A percentile compares a stretch with the other conserved stretches of the same genome.
phyloP scores from a whole-genome alignment of 92 coral and sea anemone species.

The Epizoanthus ramosus region DNA sequence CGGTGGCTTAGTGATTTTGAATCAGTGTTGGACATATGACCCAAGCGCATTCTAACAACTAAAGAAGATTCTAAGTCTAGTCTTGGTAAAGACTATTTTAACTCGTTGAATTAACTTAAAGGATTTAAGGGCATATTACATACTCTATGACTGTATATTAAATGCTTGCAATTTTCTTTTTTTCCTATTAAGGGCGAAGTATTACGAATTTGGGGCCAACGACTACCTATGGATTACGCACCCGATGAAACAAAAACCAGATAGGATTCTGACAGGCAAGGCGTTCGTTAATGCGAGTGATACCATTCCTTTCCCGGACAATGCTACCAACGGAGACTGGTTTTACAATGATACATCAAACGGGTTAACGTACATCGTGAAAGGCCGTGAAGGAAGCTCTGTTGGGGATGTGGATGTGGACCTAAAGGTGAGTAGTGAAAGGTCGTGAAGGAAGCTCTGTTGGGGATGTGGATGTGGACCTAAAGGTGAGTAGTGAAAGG shows the following conservation, averaged over 20 bases:
- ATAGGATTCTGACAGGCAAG: conserved; percentile 64
- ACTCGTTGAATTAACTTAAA: too few relatives aligned
- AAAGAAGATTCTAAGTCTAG: too few relatives aligned
- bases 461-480: conserved; percentile 42
- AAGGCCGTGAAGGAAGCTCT: conserved; percentile 51
- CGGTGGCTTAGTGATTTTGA: too few relatives aligned
- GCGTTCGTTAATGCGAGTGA: conserved; percentile 66
- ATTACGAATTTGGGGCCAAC: conserved; percentile 73
- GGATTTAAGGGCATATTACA: background rate
- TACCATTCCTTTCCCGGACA: conserved; percentile 62
- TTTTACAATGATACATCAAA: conserved; percentile 60
- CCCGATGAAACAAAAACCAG: conserved; percentile 81
- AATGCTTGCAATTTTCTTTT: background rate
- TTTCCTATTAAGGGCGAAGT: conserved; percentile 47
- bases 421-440: conserved; percentile 62
- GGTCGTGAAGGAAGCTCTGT: conserved; percentile 51
- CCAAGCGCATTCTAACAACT: too few relatives aligned
- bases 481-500: conserved; percentile 74
- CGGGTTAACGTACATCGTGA: conserved; percentile 78
- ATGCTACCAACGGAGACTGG: conserved; percentile 88
- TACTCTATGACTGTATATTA: background rate
- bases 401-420: conserved; percentile 43
- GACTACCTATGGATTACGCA: conserved; percentile 83
- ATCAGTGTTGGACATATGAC: too few relatives aligned
- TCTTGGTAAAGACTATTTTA: too few relatives aligned